Percentiles rank a stretch among this genome's conserved stretches.
These are phyloP conservation scores for Gallinago stenura DNA, from an alignment of 2,797 vertebrate genomes.

Conservation along the genomic window DNA sequence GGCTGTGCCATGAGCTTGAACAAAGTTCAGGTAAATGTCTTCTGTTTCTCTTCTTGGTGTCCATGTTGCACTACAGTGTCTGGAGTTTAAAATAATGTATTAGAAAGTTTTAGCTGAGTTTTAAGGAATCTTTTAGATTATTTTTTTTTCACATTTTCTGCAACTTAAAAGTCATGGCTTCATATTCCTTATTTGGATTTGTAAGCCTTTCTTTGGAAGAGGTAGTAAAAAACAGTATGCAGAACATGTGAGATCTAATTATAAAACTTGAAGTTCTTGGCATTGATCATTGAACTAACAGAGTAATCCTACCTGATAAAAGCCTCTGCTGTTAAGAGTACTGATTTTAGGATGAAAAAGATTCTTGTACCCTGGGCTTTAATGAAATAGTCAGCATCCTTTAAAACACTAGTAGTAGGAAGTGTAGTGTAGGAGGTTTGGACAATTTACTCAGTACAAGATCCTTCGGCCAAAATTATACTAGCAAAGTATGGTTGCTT, in stretches of 20 bases:
- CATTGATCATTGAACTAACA: not conserved
- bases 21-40: not conserved
- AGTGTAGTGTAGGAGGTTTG: not conserved
- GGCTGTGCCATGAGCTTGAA: not conserved
- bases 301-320: not conserved
- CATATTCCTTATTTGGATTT: not conserved
- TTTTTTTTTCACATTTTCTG: rapidly evolving
- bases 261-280: not conserved
- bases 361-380: not conserved
- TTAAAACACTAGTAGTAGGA: not conserved
- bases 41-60: not conserved
- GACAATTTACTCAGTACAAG: not conserved
- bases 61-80: not conserved
- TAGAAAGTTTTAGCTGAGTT: not conserved
- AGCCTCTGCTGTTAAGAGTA: not conserved
- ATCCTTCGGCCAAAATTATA: not conserved
- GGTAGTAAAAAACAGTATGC: not conserved
- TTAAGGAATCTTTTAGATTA: not conserved
- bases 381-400: not conserved
- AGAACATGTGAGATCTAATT: not conserved
- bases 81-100: not conserved
- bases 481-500: not conserved
- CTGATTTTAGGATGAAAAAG: not conserved
- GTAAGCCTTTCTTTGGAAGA: not conserved
- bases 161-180: not conserved